Evolutionary conservation across 2,113 vertebrate genomes (phyloP).

Genomic region (Asarcornis scutulata): DNA sequence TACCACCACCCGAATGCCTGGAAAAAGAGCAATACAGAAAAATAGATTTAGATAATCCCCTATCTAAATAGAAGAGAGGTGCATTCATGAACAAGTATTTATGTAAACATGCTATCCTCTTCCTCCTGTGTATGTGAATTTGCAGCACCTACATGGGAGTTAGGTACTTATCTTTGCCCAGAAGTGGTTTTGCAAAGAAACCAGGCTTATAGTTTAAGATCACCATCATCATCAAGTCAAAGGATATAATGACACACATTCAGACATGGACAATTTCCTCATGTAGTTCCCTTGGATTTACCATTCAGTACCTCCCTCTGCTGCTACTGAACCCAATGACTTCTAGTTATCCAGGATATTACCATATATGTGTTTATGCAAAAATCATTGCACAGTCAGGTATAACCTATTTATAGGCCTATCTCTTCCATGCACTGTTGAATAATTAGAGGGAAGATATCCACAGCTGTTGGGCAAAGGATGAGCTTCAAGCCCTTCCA

Average conservation of each 20-base stretch:
- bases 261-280: not conserved
- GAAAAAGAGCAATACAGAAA: not conserved
- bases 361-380: not conserved
- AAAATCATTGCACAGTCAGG: not conserved
- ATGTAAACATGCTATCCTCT: not conserved
- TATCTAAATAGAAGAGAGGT: not conserved
- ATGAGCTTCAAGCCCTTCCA: not conserved
- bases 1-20: not conserved
- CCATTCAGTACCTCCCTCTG: not conserved
- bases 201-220: not conserved
- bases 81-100: not conserved
- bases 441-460: not conserved
- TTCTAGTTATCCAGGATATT: not conserved
- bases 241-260: not conserved
- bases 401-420: not conserved
- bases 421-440: not conserved
- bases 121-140: not conserved
- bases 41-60: not conserved
- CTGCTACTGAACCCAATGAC: not conserved
- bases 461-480: not conserved
- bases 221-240: not conserved
- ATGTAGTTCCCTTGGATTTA: not conserved
- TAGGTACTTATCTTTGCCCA: not conserved
- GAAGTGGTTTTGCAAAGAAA: not conserved
- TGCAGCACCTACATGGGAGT: not conserved